phyloP scores from a whole-genome alignment of 1,140 invertebrate species.

The Caenorhabditis briggsae region DNA sequence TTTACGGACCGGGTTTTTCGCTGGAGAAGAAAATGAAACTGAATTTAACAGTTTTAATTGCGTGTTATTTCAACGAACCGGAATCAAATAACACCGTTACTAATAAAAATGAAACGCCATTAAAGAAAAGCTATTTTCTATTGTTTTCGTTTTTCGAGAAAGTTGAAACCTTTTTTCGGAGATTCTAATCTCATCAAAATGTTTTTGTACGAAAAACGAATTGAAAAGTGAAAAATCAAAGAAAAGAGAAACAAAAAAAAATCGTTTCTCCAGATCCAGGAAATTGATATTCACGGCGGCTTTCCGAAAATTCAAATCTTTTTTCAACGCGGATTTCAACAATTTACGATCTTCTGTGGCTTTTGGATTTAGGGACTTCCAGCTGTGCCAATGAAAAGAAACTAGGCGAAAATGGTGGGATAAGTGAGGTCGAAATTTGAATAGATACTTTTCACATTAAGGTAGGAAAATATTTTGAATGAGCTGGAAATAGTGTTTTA shows the following conservation, averaged over 20 bases:
- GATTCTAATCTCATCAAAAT: conserved; percentile 23
- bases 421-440: conserved; percentile 14
- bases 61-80: background rate
- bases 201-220: conserved; percentile 27
- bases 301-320: conserved; percentile 12
- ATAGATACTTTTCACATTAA: conserved; percentile 37
- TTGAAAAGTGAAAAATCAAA: background rate
- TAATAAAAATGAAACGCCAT: background rate
- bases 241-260: background rate
- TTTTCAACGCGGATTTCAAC: conserved; percentile 10
- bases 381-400: conserved; percentile 32
- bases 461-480: background rate
- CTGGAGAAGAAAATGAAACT: background rate
- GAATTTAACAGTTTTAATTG: background rate
- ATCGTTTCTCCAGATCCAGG: background rate
- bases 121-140: background rate
- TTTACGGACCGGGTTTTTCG: conserved; percentile 34
- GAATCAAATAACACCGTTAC: background rate
- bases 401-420: background rate
- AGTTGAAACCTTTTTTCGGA: conserved; percentile 32
- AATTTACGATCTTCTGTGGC: conserved; percentile 25
- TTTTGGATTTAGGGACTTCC: conserved; percentile 7
- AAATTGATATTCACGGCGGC: background rate
- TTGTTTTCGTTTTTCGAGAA: conserved; percentile 10
- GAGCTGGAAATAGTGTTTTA: background rate